Evolutionary conservation across 2,797 vertebrate species (phyloP).

Genomic region (Microctenopoma lineatum): DNA sequence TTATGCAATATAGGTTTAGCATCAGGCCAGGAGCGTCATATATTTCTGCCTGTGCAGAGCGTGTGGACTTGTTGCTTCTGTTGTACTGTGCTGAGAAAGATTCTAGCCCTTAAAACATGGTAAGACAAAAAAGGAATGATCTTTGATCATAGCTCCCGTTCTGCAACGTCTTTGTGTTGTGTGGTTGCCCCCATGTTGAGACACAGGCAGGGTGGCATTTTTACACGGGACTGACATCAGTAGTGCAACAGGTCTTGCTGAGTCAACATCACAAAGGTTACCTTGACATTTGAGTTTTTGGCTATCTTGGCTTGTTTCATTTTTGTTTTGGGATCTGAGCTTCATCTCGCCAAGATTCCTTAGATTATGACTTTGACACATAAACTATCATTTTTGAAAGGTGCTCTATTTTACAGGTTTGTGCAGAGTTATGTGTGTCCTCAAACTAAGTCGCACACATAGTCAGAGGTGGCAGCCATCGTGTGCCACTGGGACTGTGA

Average conservation of each 20-base stretch:
- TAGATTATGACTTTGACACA: slow-evolving; percentile 20
- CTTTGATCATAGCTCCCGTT: not conserved
- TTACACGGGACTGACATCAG: too few relatives aligned
- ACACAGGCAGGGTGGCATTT: too few relatives aligned
- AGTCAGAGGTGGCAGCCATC: too few relatives aligned
- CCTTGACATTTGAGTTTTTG: not conserved
- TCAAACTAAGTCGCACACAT: not conserved
- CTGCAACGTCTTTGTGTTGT: not conserved
- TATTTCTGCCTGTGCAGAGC: slow-evolving; percentile 15
- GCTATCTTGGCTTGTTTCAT: not conserved
- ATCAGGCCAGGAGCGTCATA: too few relatives aligned
- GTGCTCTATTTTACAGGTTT: slow-evolving; percentile 26
- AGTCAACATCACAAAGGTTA: not conserved
- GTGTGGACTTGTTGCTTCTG: not conserved
- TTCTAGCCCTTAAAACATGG: not conserved
- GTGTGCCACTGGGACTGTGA: not conserved
- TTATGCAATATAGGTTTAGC: too few relatives aligned
- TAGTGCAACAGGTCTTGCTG: not conserved
- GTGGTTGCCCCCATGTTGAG: too few relatives aligned
- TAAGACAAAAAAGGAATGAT: not conserved
- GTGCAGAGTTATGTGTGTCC: not conserved
- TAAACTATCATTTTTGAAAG: slow-evolving; percentile 21
- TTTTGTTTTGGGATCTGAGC: not conserved
- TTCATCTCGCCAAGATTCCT: not conserved
- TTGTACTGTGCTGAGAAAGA: not conserved